These are phyloP conservation scores for Theocolax elegans DNA, from an alignment of 1,140 invertebrate genomes.

Conservation along the genomic window DNA sequence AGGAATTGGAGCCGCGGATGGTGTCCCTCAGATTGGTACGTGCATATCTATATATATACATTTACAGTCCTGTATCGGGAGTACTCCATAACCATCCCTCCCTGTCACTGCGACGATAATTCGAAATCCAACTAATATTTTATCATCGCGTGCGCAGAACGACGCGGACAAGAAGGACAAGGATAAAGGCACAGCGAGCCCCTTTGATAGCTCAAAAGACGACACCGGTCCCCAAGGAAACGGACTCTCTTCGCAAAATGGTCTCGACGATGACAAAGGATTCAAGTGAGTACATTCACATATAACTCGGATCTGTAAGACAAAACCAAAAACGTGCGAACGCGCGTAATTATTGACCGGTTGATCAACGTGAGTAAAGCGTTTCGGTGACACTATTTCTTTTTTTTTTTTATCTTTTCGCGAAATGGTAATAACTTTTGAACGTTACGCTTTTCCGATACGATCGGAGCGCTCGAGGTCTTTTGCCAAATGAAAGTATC, in stretches of 20 bases:
- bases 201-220: slow-evolving; percentile 69
- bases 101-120: not conserved
- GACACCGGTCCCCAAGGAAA: slow-evolving; percentile 82
- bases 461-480: no score
- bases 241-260: slow-evolving; percentile 78
- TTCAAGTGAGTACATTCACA: slow-evolving; percentile 83
- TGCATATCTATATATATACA: slow-evolving; percentile 1
- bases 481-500: no score
- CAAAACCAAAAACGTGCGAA: no score
- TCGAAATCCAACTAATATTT: slow-evolving; percentile 30
- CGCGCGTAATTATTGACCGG: not conserved
- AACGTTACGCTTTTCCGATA: not conserved
- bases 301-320: no score
- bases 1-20: slow-evolving; percentile 78
- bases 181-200: slow-evolving; percentile 65
- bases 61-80: no score
- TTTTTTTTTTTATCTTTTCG: no score
- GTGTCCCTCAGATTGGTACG: slow-evolving; percentile 76
- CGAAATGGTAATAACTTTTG: no score
- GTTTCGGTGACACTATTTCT: no score
- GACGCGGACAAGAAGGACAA: slow-evolving; percentile 68
- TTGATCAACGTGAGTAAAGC: not conserved
- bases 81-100: slow-evolving; percentile 21
- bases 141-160: slow-evolving; percentile 55
- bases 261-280: slow-evolving; percentile 87